Evolutionary conservation across 2,113 vertebrate species (phyloP).

Genomic region (Pimephales promelas): DNA sequence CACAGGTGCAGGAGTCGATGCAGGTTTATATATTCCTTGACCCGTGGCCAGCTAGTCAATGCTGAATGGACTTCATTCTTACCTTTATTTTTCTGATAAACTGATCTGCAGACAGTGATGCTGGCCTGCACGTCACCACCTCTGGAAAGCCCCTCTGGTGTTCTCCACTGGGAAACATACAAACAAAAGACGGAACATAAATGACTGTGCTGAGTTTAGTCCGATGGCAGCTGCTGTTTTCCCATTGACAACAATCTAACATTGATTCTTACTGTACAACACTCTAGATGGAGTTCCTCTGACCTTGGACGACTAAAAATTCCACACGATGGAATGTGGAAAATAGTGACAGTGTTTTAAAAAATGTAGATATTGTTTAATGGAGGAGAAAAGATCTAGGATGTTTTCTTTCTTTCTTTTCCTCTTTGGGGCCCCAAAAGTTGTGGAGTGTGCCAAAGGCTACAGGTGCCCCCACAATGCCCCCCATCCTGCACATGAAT

Average conservation of each 20-base stretch:
- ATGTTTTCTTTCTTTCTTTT: slow-evolving; percentile 46
- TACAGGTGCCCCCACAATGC: slow-evolving; percentile 54
- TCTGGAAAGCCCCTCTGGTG: slow-evolving; percentile 54
- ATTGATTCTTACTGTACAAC: not conserved
- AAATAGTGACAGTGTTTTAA: slow-evolving; percentile 8
- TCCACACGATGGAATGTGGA: slow-evolving; percentile 23
- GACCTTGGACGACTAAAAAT: not conserved
- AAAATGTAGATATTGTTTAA: slow-evolving; percentile 5
- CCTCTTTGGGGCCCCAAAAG: slow-evolving; percentile 49
- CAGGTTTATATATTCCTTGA: slow-evolving; percentile 46
- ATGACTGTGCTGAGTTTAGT: slow-evolving; percentile 52
- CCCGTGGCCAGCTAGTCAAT: not conserved
- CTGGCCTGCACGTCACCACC: slow-evolving; percentile 43
- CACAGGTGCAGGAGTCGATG: slow-evolving; percentile 49
- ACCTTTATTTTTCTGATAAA: slow-evolving; percentile 12
- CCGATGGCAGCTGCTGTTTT: slow-evolving; percentile 48
- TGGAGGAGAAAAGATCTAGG: not conserved
- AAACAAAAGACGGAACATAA: slow-evolving; percentile 60
- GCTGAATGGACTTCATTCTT: slow-evolving; percentile 13
- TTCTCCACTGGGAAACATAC: slow-evolving; percentile 52
- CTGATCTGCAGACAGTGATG: slow-evolving; percentile 44
- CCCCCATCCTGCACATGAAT: not conserved
- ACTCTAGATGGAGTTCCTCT: slow-evolving; percentile 1
- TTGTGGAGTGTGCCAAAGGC: slow-evolving; percentile 50
- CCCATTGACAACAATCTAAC: slow-evolving; percentile 30